Evolutionary conservation across 35 echinoderm and acorn worm species (phyloP).

Genomic region (Amphiura filiformis): DNA sequence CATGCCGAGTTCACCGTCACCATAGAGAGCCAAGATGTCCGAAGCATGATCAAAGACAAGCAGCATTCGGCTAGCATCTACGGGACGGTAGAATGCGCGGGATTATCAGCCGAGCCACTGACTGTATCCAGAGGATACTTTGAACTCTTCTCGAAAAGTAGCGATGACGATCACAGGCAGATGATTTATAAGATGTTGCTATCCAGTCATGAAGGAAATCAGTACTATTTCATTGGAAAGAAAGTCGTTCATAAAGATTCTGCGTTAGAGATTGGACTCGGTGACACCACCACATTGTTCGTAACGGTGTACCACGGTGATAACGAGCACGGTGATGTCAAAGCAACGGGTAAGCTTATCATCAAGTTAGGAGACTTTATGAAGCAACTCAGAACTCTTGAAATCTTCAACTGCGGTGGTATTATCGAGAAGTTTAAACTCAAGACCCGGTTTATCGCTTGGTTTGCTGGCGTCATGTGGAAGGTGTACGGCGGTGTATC

Average conservation of each 20-base stretch:
- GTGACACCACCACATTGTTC: constrained; percentile 53
- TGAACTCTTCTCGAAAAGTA: constrained; percentile 43
- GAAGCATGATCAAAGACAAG: constrained; percentile 33
- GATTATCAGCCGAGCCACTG: constrained; percentile 19
- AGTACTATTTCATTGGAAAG: constrained; percentile 48
- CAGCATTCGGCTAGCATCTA: constrained; percentile 34
- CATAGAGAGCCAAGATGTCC: constrained; percentile 39
- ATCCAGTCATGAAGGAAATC: constrained; percentile 40
- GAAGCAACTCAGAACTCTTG: constrained; percentile 59
- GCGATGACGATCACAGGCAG: constrained; percentile 21
- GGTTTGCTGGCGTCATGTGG: constrained; percentile 53
- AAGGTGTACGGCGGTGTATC: not conserved
- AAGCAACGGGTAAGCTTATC: constrained; percentile 42
- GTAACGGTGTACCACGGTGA: constrained; percentile 40
- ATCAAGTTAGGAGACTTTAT: constrained; percentile 66
- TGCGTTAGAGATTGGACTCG: constrained; percentile 59
- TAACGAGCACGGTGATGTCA: not conserved
- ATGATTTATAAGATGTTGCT: constrained; percentile 44
- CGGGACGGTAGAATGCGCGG: constrained; percentile 40
- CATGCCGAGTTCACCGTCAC: constrained; percentile 43
- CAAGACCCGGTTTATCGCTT: constrained; percentile 54
- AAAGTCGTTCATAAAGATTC: constrained; percentile 71
- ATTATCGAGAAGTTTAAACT: constrained; percentile 43
- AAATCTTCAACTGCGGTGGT: constrained; percentile 37
- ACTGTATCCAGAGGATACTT: constrained; percentile 52